Evolutionary conservation across 2,797 vertebrate genomes (phyloP), one percentile per base, ranked within the genome.

Genomic region (Dromococcyx pavoninus): DNA sequence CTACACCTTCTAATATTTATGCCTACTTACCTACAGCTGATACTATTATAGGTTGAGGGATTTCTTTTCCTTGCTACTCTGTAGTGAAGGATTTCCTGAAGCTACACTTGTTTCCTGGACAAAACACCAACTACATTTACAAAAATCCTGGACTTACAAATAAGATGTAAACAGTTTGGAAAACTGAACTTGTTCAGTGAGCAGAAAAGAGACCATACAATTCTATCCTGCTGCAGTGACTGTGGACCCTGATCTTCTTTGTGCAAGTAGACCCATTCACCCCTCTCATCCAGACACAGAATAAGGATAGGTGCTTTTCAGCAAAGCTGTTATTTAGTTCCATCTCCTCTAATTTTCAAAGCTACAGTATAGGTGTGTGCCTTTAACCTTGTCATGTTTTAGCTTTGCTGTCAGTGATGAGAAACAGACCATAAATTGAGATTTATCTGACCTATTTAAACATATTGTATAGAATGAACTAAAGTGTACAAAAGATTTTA

Each of bases 331-430:
- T 35, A 22, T 48, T 75, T 57, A 46, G 9, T 37, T 71, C 14
- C 3, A n/a, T 12, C 33, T 72, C 17, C 39, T 12, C 23, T 58
- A 17, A 65, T 65, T 86, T 75, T 56, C 1, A 0, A 37, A 62
- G 25, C 19, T 27, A 33, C 3, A 27, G 3, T 27, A 35, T 1
- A 60, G 2, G 11, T 80, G 3, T 0, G 2, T 44, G 18, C 24
- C 23, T 81, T 80, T 65, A 35, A 41, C 14, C 33, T 54, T 81
- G 11, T 48, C 4, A 3, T 13, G 3, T 8, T 17, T 17, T 73
- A 72, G 24, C 18, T 25, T 69, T 80, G 33, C 58, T 54, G 62
- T 3, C 22, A 33, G 67, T n/a, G 35, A 18, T 72, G 43, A 88
- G 44, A 81, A 95, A 43, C 5, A 46, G 41, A 25, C 19, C 10